Evolutionary conservation across 1,140 invertebrate species (phyloP), one percentile per base, ranked within the genome.

Genomic region (Aplysia californica): DNA sequence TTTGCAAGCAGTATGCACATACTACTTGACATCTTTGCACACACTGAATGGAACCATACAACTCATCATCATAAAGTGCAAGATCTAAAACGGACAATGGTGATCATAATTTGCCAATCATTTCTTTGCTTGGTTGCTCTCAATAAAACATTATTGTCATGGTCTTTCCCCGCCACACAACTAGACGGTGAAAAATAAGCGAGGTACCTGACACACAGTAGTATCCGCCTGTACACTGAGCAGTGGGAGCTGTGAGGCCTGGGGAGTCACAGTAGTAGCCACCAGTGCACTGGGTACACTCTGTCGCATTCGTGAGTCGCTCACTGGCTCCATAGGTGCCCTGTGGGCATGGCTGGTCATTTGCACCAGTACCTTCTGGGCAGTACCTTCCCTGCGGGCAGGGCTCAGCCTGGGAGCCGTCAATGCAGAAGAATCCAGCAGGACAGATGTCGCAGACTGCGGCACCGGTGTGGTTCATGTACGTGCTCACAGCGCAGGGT

Each of bases 201-300:
- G n/a, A n/a, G n/a, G n/a, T 79, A 87, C 86, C 86, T 75, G 82
- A 79, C 3, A 83, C 76, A 82, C 87, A 89, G 75, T 87, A 89
- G 68, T 84, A 84, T 31, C 87, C 87, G 26, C 85, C 74, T 3
- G 64, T 55, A 77, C 87, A 89, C 0, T 50, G 73, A 10, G 82
- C 84, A 26, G 85, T 74, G 1, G 87, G 86, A 23, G 81, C 73
- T 20, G 79, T 72, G 10, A 88, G 72, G 41, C 85, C 86, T 44
- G 82, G 68, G 29, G 79, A 77, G 69, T 84, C 83, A 81, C 87
- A 89, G 78, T 87, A 87, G 26, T 29, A 79, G 4, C 87, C 87
- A 15, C 86, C 85, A 0, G 79, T 80, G 80, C 87, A 89, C 6
- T 69, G 75, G 29, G 81, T 83, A 67, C 87, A 89, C 23, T 88